Evolutionary conservation across 2,797 vertebrate genomes (phyloP).

Genomic region (Aplochiton taeniatus): DNA sequence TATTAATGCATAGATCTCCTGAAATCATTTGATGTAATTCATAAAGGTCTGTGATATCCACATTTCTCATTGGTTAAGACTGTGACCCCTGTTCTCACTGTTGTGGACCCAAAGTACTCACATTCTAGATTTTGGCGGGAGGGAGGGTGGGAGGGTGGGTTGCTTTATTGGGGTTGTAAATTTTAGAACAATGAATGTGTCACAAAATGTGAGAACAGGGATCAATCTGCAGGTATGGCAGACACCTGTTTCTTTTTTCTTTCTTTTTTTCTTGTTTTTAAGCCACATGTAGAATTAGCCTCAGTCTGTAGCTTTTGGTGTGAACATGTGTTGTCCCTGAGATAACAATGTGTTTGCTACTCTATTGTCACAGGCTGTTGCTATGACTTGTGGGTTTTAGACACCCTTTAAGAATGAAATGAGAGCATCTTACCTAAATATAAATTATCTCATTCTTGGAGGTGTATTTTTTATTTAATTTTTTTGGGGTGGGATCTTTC

Average conservation of each 20-base stretch:
- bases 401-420: constrained; percentile 85
- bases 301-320: constrained; percentile 8
- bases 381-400: constrained; percentile 33
- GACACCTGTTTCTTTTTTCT: constrained; percentile 62
- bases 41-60: neutral
- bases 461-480: constrained; percentile 57
- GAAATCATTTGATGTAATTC: neutral
- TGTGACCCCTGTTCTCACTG: constrained; percentile 58
- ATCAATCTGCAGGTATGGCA: constrained; percentile 70
- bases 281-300: constrained; percentile 37
- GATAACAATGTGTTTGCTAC: neutral
- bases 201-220: constrained; percentile 52
- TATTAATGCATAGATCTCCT: too few species aligned
- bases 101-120: constrained; percentile 26
- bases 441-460: constrained; percentile 79
- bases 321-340: constrained; percentile 14
- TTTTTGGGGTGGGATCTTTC: constrained; percentile 67
- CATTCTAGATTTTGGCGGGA: constrained; percentile 7
- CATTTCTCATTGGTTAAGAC: constrained; percentile 59
- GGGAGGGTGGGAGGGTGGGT: constrained; percentile 15
- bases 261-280: constrained; percentile 14
- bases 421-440: constrained; percentile 87
- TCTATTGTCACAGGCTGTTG: constrained; percentile 15
- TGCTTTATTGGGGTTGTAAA: constrained; percentile 20
- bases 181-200: constrained; percentile 19